phyloP scores from a whole-genome alignment of 2,888 invertebrate species.

The Xanthostigma xanthostigma region DNA sequence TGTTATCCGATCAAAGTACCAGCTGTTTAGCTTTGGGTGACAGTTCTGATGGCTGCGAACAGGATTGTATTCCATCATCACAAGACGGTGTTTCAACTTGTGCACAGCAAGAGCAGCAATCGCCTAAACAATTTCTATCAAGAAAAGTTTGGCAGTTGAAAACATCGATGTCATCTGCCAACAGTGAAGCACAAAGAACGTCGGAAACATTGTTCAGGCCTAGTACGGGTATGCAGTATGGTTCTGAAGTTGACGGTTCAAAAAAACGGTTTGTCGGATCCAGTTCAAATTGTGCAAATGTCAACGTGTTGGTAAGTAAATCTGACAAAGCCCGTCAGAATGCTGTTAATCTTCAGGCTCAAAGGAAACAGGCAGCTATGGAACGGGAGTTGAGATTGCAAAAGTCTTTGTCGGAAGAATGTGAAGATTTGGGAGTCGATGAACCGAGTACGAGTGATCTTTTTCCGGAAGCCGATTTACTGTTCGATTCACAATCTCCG shows the following conservation, averaged over 20 bases:
- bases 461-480: slow-evolving; percentile 60
- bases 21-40: no score
- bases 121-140: no score
- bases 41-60: no score
- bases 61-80: no score
- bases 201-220: background rate
- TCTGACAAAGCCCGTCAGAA: background rate
- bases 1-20: background rate
- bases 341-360: slow-evolving; percentile 10
- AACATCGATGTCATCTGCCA: background rate
- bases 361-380: slow-evolving; percentile 34
- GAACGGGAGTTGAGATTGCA: slow-evolving; percentile 41
- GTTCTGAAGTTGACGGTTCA: background rate
- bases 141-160: no score
- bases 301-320: background rate
- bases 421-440: slow-evolving; percentile 64
- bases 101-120: no score
- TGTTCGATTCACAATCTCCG: slow-evolving; percentile 60
- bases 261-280: background rate
- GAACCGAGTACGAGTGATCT: slow-evolving; percentile 66
- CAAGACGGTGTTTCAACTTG: no score
- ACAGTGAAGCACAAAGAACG: background rate
- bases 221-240: slow-evolving; percentile 4
- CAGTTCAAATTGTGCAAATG: no score
- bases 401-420: slow-evolving; percentile 63